Evolutionary conservation across 1,140 invertebrate species (phyloP), one percentile per base, ranked within the genome.

Genomic region (Drosophila neocordata): DNA sequence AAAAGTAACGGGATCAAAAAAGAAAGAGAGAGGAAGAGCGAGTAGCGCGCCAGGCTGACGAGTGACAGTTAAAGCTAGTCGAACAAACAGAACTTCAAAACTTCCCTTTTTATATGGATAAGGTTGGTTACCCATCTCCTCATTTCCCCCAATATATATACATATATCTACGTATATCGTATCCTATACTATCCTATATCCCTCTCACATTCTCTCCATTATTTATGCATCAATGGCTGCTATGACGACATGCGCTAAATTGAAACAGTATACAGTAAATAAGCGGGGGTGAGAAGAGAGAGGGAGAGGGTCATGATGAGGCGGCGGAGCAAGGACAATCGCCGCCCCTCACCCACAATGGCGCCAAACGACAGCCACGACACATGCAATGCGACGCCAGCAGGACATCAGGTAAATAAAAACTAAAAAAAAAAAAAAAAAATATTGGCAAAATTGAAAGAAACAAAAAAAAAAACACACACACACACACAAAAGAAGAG

Each of bases 221-320:
- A 85, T 85, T 85, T 85, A 85, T 85, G 81, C 81, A 85, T 85
- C 81, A 85, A 85, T 85, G 78, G 82, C 81, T 85, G 81, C 81
- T 85, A 85, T 85, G 81, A 85, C 81, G 81, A 81, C 81, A 85
- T 85, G 82, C 81, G 81, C 81, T 85, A 85, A 85, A 85, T 85
- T 85, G 81, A 85, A 87, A 85, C 81, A 78, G 74, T 87, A 80
- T 73, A 81, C 69, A 81, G 68, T 60, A 73, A n/a, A 65, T 18
- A n/a, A 55, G 24, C n/a, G 13, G 18, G 12, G 1, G 37, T 11
- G 20, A 31, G 11, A 13, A 8, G 9, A 12, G 15, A 7, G 37
- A 27, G 37, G 12, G 34, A 13, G 7, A 68, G 24, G 38, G 38
- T 6, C 44, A 22, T 57, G 77, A 66, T 68, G 77, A 65, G 80